Evolutionary conservation across 2,113 vertebrate species (phyloP), one percentile per base, ranked within the genome.

Genomic region (Castor canadensis): DNA sequence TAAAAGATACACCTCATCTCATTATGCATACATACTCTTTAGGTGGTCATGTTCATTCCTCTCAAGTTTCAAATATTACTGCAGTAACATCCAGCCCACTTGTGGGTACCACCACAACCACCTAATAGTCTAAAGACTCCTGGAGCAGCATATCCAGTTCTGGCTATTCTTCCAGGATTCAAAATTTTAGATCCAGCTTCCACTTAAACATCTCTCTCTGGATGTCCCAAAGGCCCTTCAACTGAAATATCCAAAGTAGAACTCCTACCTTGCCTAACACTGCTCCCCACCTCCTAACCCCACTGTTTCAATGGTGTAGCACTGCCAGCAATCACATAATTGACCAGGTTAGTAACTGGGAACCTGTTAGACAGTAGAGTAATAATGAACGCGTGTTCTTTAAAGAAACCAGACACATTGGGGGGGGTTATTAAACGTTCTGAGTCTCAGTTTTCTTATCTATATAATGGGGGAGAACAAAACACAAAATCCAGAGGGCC

Each of bases 151-250:
- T 10, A 75, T 64, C 24, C 35, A 93, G 24, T 38, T 76, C 45
- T 81, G 30, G 67, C 32, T 62, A 80, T 87, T 38, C 49, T 80
- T 87, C 49, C 69, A 47, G 67, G 52, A 90, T 67, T 95, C 64
- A 84, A 43, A 95, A 93, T 93, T 84, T 94, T 45, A 91, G 45
- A 82, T 49, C 9, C 28, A 73, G 81, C 22, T 97, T 71, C 84
- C 40, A 95, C 38, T 26, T 60, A 91, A 45, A 84, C 24, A 86
- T 43, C 17, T 73, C 26, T 52, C 80, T 12, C 8, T 84, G 22
- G 15, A 71, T 85, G 43, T 86, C 40, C 77, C 64, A 58, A 94
- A 94, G 43, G 1, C 15, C 71, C 64, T 89, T 76, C 87, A 92
- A 73, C 4, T 79, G 45, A 85, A 95, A 91, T 77, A 17, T 73